Conservation (phyloP, 2,888 invertebrate species). For the Polydrusus tereticollis region DNA sequence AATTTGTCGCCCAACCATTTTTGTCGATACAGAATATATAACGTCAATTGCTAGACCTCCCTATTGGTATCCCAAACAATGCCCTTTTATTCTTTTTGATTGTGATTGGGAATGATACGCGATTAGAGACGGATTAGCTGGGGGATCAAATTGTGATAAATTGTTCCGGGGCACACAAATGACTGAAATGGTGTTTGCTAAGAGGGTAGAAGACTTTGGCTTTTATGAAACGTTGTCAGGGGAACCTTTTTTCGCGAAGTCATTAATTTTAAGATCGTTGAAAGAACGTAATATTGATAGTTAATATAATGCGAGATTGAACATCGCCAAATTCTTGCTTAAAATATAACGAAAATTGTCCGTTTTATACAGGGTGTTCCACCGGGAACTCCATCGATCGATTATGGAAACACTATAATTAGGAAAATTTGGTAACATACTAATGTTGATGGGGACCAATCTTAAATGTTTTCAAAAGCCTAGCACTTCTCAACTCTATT, state of each 20-base stretch:
- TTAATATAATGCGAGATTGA: no score
- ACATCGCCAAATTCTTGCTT: no score
- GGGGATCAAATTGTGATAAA: slow-evolving; percentile 23
- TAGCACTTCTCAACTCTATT: no score
- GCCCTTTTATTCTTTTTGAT: slow-evolving; percentile 20
- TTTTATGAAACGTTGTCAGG: slow-evolving; percentile 13
- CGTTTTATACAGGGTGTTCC: no score
- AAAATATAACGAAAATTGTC: no score
- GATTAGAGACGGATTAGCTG: slow-evolving; percentile 14
- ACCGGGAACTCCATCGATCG: no score
- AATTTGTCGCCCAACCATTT: no score
- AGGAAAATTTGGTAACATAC: no score
- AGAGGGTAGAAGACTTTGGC: slow-evolving; percentile 7
- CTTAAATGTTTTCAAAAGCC: no score
- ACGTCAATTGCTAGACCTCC: not conserved
- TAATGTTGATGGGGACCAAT: no score
- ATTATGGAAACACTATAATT: no score
- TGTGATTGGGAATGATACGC: slow-evolving; percentile 28
- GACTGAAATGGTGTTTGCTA: slow-evolving; percentile 15
- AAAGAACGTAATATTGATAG: not conserved
- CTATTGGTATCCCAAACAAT: not conserved
- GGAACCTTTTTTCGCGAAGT: not conserved
- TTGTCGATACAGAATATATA: no score
- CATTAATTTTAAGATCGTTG: slow-evolving; percentile 4
- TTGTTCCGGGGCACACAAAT: not conserved